Percentiles rank a stretch among this genome's conserved stretches.
These are phyloP conservation scores for Dryocosmus kuriphilus DNA, from an alignment of 2,888 invertebrate genomes.

Conservation along the genomic window DNA sequence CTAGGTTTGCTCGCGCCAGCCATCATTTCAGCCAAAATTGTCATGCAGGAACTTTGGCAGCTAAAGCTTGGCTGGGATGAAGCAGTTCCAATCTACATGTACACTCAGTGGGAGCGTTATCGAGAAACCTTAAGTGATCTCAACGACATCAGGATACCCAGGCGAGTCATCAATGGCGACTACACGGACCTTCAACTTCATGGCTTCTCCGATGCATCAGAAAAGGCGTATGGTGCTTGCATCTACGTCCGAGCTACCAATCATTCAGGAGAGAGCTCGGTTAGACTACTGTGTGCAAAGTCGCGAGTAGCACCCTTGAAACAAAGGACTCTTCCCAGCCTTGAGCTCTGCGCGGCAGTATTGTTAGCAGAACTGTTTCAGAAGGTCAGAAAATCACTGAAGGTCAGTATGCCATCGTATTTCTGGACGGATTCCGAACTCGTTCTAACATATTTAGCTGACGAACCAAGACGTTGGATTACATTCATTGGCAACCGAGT, in stretches of 20 bases:
- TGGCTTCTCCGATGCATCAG: slow-evolving; percentile 51
- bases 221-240: slow-evolving; percentile 43
- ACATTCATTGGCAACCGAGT: slow-evolving; percentile 44
- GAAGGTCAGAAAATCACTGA: too few species aligned
- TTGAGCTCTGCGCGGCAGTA: slow-evolving; percentile 39
- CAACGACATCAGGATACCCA: slow-evolving; percentile 47
- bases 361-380: slow-evolving; percentile 26
- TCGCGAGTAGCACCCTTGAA: slow-evolving; percentile 41
- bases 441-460: slow-evolving; percentile 52
- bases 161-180: neutral
- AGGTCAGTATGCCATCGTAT: too few species aligned
- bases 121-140: slow-evolving; percentile 42
- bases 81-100: slow-evolving; percentile 30
- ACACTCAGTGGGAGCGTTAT: slow-evolving; percentile 46
- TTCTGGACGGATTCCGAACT: neutral
- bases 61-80: slow-evolving; percentile 36
- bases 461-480: slow-evolving; percentile 40
- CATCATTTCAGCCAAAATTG: slow-evolving; percentile 56
- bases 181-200: slow-evolving; percentile 40
- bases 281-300: slow-evolving; percentile 41
- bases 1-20: slow-evolving; percentile 55
- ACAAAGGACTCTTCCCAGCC: slow-evolving; percentile 17
- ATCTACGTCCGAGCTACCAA: slow-evolving; percentile 26
- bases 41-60: slow-evolving; percentile 43
- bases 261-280: neutral